Evolutionary conservation across 2,888 invertebrate genomes (phyloP).

Genomic region (Arge pagana): DNA sequence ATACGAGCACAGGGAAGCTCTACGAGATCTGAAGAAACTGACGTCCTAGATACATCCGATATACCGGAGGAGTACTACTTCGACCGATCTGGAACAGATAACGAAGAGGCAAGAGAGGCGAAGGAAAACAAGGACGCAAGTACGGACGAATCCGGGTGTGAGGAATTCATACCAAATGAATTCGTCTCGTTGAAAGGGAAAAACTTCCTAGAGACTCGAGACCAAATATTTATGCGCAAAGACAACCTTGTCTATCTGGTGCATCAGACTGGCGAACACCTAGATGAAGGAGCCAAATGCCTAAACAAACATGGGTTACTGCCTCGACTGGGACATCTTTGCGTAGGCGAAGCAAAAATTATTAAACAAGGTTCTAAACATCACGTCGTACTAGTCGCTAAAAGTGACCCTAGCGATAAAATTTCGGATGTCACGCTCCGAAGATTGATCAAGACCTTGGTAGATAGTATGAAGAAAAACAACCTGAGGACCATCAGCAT

Average conservation of each 20-base stretch:
- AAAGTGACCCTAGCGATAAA: neutral
- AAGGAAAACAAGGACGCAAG: no score
- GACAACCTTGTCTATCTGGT: slow-evolving; percentile 22
- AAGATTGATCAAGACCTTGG: neutral
- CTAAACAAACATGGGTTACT: neutral
- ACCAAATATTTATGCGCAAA: slow-evolving; percentile 17
- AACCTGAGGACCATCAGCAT: slow-evolving; percentile 1
- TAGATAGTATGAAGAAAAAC: neutral
- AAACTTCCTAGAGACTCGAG: slow-evolving; percentile 18
- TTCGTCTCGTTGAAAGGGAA: no score
- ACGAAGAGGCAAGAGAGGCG: no score
- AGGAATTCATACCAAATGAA: no score
- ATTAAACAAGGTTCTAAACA: neutral
- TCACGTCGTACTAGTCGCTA: neutral
- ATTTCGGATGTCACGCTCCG: neutral
- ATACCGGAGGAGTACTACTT: no score
- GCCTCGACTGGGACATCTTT: no score
- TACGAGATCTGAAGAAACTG: no score
- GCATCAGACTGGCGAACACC: slow-evolving; percentile 6
- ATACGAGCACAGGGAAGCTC: no score
- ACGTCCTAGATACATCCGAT: no score
- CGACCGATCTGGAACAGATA: no score
- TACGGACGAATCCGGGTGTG: no score
- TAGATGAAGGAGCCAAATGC: slow-evolving; percentile 20
- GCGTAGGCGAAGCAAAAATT: neutral